Percentiles rank a stretch among this genome's conserved stretches.
These are phyloP conservation scores for Verasper variegatus DNA, from an alignment of 2,113 vertebrate genomes.

Conservation along the genomic window DNA sequence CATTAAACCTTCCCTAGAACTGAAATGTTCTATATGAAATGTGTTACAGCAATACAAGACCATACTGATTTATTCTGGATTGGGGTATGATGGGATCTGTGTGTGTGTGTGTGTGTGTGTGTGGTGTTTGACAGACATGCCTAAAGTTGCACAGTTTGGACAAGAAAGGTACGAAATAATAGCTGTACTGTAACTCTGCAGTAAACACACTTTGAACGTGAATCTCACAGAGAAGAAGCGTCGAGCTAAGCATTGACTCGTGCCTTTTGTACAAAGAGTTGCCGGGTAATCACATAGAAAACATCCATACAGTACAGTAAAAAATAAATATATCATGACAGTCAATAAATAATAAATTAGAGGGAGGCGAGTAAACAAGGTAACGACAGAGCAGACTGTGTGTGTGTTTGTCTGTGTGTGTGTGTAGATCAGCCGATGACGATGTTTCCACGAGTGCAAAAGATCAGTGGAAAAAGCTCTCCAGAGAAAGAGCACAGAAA, in stretches of 20 bases:
- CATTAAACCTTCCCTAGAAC: conserved; percentile 12
- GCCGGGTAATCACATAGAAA: conserved; percentile 83
- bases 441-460: conserved; percentile 8
- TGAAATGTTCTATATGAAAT: conserved; percentile 7
- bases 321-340: conserved; percentile 60
- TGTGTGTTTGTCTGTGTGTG: conserved; percentile 20
- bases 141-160: not conserved
- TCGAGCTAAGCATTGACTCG: conserved; percentile 53
- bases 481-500: conserved; percentile 33
- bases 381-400: conserved; percentile 28
- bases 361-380: conserved; percentile 20
- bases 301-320: conserved; percentile 86
- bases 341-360: conserved; percentile 57
- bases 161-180: not conserved
- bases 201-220: no score
- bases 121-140: not conserved
- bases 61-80: conserved; percentile 6
- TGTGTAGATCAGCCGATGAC: no score
- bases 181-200: conserved; percentile 12
- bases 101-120: not conserved
- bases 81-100: not conserved
- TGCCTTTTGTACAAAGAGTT: conserved; percentile 78
- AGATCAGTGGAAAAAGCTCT: conserved; percentile 28
- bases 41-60: conserved; percentile 23
- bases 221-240: conserved; percentile 31